Conservation (phyloP, 1,140 invertebrate species). For the Macrostomum lignano region DNA sequence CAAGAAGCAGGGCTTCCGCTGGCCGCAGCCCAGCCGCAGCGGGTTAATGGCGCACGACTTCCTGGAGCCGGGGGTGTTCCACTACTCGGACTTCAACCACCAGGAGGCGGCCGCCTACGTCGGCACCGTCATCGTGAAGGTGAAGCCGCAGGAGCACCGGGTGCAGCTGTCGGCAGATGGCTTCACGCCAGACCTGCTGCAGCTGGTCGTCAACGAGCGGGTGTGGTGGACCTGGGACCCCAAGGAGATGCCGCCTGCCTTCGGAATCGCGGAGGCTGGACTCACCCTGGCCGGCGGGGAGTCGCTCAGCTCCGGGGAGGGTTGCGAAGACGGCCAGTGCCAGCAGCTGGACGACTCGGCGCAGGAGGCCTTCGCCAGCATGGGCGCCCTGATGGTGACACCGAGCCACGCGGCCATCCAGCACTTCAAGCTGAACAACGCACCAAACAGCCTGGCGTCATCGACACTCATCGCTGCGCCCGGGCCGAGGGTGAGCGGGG, state of each 20-base stretch:
- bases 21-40: constrained; percentile 19
- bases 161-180: constrained; percentile 17
- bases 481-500: too few species aligned
- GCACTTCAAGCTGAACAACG: too few species aligned
- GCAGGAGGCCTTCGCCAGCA: constrained; percentile 1
- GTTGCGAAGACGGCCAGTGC: neutral
- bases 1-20: constrained; percentile 20
- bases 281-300: constrained; percentile 1
- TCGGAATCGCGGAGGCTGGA: constrained; percentile 15
- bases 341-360: neutral
- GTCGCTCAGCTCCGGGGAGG: neutral
- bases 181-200: constrained; percentile 17
- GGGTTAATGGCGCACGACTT: constrained; percentile 21
- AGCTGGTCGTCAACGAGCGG: constrained; percentile 17
- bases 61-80: constrained; percentile 21
- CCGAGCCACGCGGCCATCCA: constrained; percentile 2
- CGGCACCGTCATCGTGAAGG: constrained; percentile 26
- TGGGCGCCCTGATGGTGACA: neutral
- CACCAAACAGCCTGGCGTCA: too few species aligned
- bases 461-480: too few species aligned
- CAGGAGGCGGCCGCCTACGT: constrained; percentile 24
- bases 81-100: constrained; percentile 24
- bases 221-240: constrained; percentile 24
- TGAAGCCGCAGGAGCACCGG: constrained; percentile 17
- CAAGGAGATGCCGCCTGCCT: constrained; percentile 9